Percentiles rank a stretch among this genome's conserved stretches.
phyloP scores from a whole-genome alignment of 92 coral and sea anemone species.

The Epizoanthus scotinus region DNA sequence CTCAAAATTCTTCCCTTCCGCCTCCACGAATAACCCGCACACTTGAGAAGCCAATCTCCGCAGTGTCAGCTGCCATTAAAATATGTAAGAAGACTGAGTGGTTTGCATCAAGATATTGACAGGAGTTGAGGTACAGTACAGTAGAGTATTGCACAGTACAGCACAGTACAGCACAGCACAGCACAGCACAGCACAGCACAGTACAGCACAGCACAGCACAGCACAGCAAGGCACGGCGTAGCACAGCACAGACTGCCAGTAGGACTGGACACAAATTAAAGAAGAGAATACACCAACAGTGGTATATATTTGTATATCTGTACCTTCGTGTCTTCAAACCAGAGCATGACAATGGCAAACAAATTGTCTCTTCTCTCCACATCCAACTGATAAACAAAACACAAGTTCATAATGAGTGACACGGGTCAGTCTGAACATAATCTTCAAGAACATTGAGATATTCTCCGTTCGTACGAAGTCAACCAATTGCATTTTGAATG shows the following conservation, averaged over 20 bases:
- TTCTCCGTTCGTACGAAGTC: too few relatives aligned
- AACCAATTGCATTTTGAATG: background rate
- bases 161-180: background rate
- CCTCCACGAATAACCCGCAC: constrained; percentile 90
- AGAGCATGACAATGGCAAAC: constrained; percentile 76
- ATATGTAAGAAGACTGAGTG: background rate
- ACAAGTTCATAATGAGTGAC: background rate
- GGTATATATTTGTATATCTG: too few relatives aligned
- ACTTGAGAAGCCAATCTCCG: constrained; percentile 87
- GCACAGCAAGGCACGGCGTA: background rate
- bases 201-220: background rate
- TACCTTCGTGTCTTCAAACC: constrained; percentile 89
- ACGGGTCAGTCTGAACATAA: too few relatives aligned
- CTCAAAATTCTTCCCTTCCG: constrained; percentile 78
- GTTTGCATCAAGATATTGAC: background rate
- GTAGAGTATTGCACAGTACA: background rate
- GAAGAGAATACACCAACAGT: background rate
- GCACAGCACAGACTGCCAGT: background rate
- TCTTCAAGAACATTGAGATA: too few relatives aligned
- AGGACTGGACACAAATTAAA: background rate
- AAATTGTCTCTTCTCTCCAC: constrained; percentile 84
- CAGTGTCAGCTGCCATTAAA: constrained; percentile 57
- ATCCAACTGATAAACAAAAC: constrained; percentile 66
- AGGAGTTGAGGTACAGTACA: background rate
- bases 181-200: background rate